Evolutionary conservation across 2,797 vertebrate species (phyloP), one percentile per base, ranked within the genome.

Genomic region (Heterohyrax brucei): DNA sequence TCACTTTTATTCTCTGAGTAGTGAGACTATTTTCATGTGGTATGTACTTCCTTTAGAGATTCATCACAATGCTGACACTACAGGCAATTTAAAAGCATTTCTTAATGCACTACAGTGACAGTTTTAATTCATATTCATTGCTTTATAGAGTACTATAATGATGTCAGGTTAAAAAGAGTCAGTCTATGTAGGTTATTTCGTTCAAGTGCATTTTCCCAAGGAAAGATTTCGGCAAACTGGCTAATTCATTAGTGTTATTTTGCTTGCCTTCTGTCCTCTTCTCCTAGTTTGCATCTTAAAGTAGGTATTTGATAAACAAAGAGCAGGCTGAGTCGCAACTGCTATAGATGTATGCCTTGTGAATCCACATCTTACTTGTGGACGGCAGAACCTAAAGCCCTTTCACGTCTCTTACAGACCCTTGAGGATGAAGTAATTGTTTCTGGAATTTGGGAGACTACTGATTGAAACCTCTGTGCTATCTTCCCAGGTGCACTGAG

Each of bases 381-480:
- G 19, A 1, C 8, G 7, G 3, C 79, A 93, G 39, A 88, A 16
- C 24, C 28, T 94, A 22, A 90, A 39, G 68, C 50, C 46, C 39
- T 97, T 97, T 66, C 10, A 77, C 18, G 93, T 46, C 14, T 96
- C 39, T 83, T 72, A 90, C 48, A 85, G 73, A 8, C 56, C 89
- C n/a, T 85, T 66, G 64, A 93, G 87, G 97, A 61, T 44, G 92
- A 44, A 95, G 21, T 19, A 82, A 95, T 82, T 86, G 87, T 26
- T 81, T 93, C 1, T 91, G 22, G 91, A 84, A 87, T 82, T 81
- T 95, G 85, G 91, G 93, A 97, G n/a, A 10, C 10, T 97, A 68
- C 94, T 94, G 84, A 96, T 76, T 16, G 21, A 97, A 96, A 82
- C 9, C 84, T 83, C 93, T 80, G 79, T 83, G 90, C 90, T 92